Conservation (phyloP, 1,140 invertebrate genomes). For the Drosophila prosaltans region DNA sequence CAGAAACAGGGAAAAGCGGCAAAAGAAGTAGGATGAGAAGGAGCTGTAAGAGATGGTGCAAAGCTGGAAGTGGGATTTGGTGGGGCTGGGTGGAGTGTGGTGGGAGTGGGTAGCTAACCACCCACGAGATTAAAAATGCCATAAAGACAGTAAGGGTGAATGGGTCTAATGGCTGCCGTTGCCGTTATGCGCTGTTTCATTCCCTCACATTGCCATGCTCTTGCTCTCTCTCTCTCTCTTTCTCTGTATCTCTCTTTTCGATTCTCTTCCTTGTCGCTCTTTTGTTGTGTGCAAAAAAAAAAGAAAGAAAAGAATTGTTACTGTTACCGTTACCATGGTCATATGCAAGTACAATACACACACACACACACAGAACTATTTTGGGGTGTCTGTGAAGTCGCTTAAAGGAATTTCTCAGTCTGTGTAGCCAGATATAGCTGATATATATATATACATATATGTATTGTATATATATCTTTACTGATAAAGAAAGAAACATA, state of each 20-base stretch:
- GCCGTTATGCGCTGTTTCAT: conserved; percentile 57
- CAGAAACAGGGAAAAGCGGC: neutral
- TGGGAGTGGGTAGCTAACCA: conserved; percentile 50
- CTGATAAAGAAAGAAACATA: conserved; percentile 4
- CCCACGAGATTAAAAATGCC: conserved; percentile 81
- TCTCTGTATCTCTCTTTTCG: neutral
- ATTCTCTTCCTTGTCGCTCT: neutral
- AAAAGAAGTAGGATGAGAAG: too few relatives aligned
- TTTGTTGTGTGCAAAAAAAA: conserved; percentile 24
- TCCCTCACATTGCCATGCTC: conserved; percentile 36
- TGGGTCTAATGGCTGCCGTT: conserved; percentile 79
- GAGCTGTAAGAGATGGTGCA: conserved; percentile 10
- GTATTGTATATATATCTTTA: neutral
- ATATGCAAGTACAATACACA: conserved; percentile 24
- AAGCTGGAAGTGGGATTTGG: neutral
- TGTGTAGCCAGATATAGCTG: neutral
- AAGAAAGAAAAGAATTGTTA: conserved; percentile 5
- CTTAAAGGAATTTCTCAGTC: conserved; percentile 15
- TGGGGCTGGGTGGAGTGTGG: conserved; percentile 18
- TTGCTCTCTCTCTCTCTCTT: neutral
- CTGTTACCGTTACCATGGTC: conserved; percentile 49
- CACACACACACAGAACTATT: conserved; percentile 8
- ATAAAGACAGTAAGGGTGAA: conserved; percentile 82
- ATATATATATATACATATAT: neutral
- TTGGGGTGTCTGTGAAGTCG: conserved; percentile 21